Base-by-base conservation (phyloP, 2,888 invertebrate species). In the Ferrisia virgata region DNA sequence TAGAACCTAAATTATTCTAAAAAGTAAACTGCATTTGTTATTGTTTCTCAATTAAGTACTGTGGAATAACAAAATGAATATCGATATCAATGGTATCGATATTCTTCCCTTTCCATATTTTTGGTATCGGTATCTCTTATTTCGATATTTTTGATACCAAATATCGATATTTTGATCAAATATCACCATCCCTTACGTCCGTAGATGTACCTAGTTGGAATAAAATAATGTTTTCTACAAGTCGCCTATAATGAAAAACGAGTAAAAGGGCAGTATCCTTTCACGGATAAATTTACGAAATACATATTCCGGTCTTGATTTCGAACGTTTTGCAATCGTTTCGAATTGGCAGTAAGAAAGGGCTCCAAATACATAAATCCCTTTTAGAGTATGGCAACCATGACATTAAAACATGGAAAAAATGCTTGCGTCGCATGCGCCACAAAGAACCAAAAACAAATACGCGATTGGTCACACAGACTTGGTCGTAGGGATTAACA, bases 361-460 rank as follows among this genome's bases (percentile, higher is more conserved):
- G 47, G 47, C 47, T 47, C 18, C 47, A 1, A 47, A 36, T 47
- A 47, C 58, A 64, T 64, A 64, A 64, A 64, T 64, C 58, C 47
- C 18, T 47, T 47, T 47, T 47, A 47, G 18, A 47, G 47, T 9
- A 47, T 47, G 47, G 47, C 47, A 47, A 47, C 47, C 47, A 47
- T 47, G 47, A 47, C 47, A 47, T 64, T 64, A 5, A 39, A 5
- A 22, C 22, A 28, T 13, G 13, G 8, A 18, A 64, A 64, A 64
- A 64, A 28, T 28, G 28, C 28, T 64, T 28, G 58, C 58, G 58
- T 64, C 72, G 72, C 31, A 72, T 72, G 33, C 72, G 72, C 72
- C 33, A 36, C 33, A 33, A 72, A 72, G 33, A 33, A 72, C 72
- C 47, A 47, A 43, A 79, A 79, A 47, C 79, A 43, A 40, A 79